These are phyloP conservation scores for Drosophila pectinifera DNA, from an alignment of 1,140 invertebrate species.

Conservation along the genomic window DNA sequence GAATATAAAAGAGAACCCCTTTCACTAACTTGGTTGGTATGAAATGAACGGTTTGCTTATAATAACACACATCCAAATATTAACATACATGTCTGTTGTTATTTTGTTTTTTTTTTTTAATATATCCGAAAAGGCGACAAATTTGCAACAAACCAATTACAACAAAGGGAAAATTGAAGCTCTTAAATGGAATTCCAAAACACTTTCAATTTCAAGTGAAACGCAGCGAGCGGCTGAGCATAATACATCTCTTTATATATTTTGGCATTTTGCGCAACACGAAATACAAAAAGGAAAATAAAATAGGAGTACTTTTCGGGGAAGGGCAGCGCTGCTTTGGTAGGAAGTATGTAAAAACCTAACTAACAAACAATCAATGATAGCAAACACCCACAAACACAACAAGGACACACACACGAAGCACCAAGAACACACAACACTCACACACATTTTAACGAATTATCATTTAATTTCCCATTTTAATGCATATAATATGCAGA, in stretches of 20 bases:
- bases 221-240: conserved; percentile 33
- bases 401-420: conserved; percentile 3
- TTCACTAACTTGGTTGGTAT: conserved; percentile 76
- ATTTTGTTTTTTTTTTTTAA: conserved; percentile 16
- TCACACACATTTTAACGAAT: conserved; percentile 17
- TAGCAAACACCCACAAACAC: conserved; percentile 19
- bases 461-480: conserved; percentile 31
- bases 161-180: conserved; percentile 47
- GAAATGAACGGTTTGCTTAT: conserved; percentile 78
- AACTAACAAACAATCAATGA: conserved; percentile 52
- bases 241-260: conserved; percentile 7
- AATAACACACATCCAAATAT: conserved; percentile 53
- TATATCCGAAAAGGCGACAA: conserved; percentile 18
- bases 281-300: conserved; percentile 25
- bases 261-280: conserved; percentile 29
- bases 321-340: conserved; percentile 75
- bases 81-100: conserved; percentile 18
- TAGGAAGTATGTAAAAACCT: conserved; percentile 72
- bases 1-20: conserved; percentile 35
- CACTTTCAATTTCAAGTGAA: conserved; percentile 44
- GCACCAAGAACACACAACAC: conserved; percentile 5
- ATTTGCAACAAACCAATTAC: conserved; percentile 51
- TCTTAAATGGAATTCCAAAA: conserved; percentile 24
- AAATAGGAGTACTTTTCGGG: conserved; percentile 8
- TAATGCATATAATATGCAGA: conserved; percentile 30